These are phyloP conservation scores for Sitophilus oryzae DNA, from an alignment of 1,140 invertebrate genomes.

Conservation along the genomic window DNA sequence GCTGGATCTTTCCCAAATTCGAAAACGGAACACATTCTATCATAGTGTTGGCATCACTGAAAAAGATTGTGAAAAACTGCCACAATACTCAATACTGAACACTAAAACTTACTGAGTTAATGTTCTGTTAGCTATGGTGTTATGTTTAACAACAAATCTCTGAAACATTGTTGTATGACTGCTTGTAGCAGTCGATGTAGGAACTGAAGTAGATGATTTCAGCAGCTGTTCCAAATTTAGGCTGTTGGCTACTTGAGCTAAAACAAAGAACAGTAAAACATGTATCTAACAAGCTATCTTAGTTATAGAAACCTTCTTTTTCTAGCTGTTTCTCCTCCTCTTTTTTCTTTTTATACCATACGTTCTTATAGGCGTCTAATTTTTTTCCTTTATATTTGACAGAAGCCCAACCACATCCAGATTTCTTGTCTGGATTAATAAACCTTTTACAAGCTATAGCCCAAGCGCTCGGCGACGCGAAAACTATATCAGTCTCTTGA, in stretches of 20 bases:
- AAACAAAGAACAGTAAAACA: constrained; percentile 4
- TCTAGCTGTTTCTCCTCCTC: constrained; percentile 40
- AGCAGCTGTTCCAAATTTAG: constrained; percentile 47
- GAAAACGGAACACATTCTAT: constrained; percentile 84
- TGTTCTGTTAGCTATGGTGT: constrained; percentile 61
- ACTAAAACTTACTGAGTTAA: constrained; percentile 59
- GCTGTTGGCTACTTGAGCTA: constrained; percentile 25
- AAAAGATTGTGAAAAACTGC: constrained; percentile 34
- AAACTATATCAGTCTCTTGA: constrained; percentile 79
- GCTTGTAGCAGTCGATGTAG: constrained; percentile 6
- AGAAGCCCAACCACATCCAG: constrained; percentile 86
- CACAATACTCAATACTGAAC: constrained; percentile 1
- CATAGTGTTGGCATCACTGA: constrained; percentile 79
- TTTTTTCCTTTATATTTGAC: constrained; percentile 79
- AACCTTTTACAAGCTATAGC: constrained; percentile 86
- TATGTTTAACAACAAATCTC: constrained; percentile 61
- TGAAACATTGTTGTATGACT: constrained; percentile 45
- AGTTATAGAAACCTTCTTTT: constrained; percentile 20
- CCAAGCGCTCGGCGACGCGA: constrained; percentile 87
- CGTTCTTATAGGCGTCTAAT: constrained; percentile 79
- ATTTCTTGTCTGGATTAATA: constrained; percentile 86
- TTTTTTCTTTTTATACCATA: constrained; percentile 71
- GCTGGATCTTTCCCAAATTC: constrained; percentile 82
- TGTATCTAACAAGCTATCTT: background rate
- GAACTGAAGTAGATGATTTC: constrained; percentile 20